Conservation (phyloP, 2,888 invertebrate species). For the Pecten maximus region DNA sequence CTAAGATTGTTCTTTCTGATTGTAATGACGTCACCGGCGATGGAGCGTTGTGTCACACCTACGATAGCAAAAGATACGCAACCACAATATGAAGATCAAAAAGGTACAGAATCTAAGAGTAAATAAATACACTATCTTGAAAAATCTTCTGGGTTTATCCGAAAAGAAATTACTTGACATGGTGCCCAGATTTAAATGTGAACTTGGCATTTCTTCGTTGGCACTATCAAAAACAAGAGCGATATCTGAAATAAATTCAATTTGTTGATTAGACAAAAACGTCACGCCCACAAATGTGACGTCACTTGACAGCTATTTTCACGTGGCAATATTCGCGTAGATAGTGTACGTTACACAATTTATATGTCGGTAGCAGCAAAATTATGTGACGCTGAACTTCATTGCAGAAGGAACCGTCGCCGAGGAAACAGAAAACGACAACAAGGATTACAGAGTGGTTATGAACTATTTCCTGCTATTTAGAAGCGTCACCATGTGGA, state of each 20-base stretch:
- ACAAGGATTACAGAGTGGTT: no score
- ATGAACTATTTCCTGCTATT: no score
- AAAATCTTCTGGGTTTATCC: conserved; percentile 7
- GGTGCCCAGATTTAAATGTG: neutral
- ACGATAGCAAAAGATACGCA: neutral
- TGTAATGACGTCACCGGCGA: neutral
- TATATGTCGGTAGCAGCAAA: no score
- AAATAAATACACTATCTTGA: neutral
- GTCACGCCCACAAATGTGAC: neutral
- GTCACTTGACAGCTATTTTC: neutral
- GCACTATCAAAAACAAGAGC: neutral
- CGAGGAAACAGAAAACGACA: no score
- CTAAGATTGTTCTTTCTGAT: neutral
- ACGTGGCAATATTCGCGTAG: neutral
- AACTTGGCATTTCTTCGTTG: neutral
- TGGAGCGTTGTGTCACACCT: neutral
- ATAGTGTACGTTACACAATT: neutral
- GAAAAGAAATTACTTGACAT: neutral
- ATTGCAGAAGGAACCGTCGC: no score
- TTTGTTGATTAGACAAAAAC: neutral
- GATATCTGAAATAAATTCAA: conserved; percentile 15
- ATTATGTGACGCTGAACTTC: no score
- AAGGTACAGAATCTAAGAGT: neutral
- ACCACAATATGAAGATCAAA: neutral
- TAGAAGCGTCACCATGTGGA: no score